phyloP scores from a whole-genome alignment of 2,888 invertebrate genomes.

The Ptychoptera contaminata region DNA sequence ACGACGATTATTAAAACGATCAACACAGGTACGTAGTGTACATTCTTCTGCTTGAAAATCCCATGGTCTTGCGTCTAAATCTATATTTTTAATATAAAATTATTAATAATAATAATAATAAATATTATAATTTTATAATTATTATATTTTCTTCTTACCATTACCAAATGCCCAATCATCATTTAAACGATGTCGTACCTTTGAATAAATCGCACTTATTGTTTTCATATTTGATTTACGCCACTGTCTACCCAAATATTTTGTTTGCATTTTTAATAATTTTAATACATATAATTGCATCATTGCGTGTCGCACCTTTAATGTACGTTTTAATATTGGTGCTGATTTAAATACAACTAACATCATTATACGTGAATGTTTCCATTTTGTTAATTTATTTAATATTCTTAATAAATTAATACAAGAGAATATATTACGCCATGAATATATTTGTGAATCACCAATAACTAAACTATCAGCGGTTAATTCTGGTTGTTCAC shows the following conservation, averaged over 20 bases:
- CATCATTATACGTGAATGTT: constrained; percentile 99
- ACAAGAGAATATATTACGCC: constrained; percentile 97
- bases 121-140: not conserved
- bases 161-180: constrained; percentile 99
- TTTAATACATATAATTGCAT: constrained; percentile 97
- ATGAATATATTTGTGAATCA: constrained; percentile 73
- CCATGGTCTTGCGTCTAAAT: constrained; percentile 94
- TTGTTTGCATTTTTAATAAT: constrained; percentile 97
- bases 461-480: constrained; percentile 80
- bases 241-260: constrained; percentile 98
- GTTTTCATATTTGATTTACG: constrained; percentile 99
- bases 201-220: constrained; percentile 96
- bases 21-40: constrained; percentile 81
- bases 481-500: constrained; percentile 85
- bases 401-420: constrained; percentile 91
- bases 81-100: too few species aligned
- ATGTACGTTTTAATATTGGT: constrained; percentile 88
- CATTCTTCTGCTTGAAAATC: constrained; percentile 98
- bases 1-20: constrained; percentile 87
- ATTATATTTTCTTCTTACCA: constrained; percentile 32
- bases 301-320: constrained; percentile 90
- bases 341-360: constrained; percentile 98
- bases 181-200: constrained; percentile 87
- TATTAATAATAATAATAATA: constrained; percentile 4
- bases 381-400: constrained; percentile 98